Percentiles rank a stretch among this genome's conserved stretches.
Conservation (phyloP, 2,888 invertebrate species). For the Euplexia lucipara region DNA sequence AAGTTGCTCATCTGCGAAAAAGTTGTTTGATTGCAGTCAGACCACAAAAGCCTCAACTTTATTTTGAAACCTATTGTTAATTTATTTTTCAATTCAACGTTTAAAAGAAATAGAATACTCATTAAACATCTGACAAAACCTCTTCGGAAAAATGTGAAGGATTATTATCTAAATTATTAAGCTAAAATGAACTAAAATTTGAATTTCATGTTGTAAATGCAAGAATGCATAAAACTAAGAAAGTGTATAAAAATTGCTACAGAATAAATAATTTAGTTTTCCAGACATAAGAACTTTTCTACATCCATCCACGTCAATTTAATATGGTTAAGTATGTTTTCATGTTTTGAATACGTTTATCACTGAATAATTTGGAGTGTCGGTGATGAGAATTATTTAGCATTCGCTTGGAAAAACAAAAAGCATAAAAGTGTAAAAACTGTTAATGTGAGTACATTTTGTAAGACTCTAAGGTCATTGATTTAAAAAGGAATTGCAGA, state of each 20-base stretch:
- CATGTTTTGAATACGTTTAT: conserved; percentile 40
- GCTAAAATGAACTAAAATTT: conserved; percentile 37
- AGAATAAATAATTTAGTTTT: conserved; percentile 39
- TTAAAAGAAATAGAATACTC: conserved; percentile 3
- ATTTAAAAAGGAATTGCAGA: not conserved
- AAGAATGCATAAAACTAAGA: conserved; percentile 34
- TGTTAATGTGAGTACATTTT: not conserved
- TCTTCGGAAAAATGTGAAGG: conserved; percentile 1
- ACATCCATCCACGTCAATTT: conserved; percentile 31
- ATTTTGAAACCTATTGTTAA: conserved; percentile 18
- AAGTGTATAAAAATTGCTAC: conserved; percentile 27
- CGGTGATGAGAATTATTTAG: not conserved
- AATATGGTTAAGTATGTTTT: conserved; percentile 51
- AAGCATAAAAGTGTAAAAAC: not conserved
- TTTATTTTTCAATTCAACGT: conserved; percentile 19
- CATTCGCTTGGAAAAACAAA: conserved; percentile 3
- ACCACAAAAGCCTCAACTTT: conserved; percentile 31
- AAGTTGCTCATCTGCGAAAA: conserved; percentile 39
- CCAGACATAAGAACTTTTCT: conserved; percentile 33
- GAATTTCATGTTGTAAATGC: conserved; percentile 38
- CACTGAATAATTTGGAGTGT: conserved; percentile 19
- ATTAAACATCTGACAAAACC: conserved; percentile 2
- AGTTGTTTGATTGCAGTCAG: conserved; percentile 29
- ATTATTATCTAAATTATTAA: conserved; percentile 10
- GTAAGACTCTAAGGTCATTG: too few relatives aligned